Percentiles rank a stretch among this genome's conserved stretches.
phyloP scores from a whole-genome alignment of 2,888 invertebrate genomes.

The Pachymerium ferrugineum region DNA sequence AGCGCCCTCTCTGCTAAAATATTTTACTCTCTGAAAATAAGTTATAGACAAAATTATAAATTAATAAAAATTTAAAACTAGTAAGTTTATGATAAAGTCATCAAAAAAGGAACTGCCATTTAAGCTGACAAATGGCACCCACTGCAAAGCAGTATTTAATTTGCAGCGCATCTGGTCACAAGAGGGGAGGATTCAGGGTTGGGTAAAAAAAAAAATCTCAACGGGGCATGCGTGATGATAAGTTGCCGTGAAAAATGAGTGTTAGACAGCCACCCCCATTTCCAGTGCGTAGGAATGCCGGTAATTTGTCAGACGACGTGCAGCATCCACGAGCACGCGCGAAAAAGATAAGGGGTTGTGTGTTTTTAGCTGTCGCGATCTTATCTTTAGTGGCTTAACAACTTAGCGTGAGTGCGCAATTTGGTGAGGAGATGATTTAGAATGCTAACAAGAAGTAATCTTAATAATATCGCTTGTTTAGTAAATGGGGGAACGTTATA shows the following conservation, averaged over 20 bases:
- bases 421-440: background rate
- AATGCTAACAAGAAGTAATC: too few relatives aligned
- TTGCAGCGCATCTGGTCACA: background rate
- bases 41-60: too few relatives aligned
- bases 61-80: too few relatives aligned
- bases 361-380: background rate
- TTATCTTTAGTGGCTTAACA: constrained; percentile 13
- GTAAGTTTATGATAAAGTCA: too few relatives aligned
- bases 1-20: background rate
- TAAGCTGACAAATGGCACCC: too few relatives aligned
- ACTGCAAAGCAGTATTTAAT: background rate
- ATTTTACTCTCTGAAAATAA: too few relatives aligned
- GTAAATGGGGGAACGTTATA: too few relatives aligned
- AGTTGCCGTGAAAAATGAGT: constrained; percentile 9
- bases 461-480: too few relatives aligned
- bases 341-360: background rate
- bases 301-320: background rate
- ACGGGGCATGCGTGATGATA: background rate
- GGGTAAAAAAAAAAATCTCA: background rate
- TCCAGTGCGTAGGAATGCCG: background rate
- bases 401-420: constrained; percentile 5
- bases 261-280: background rate
- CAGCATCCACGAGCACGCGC: background rate
- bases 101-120: too few relatives aligned
- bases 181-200: background rate